These are phyloP conservation scores for Rutpela maculata DNA, from an alignment of 2,888 invertebrate genomes.

Conservation along the genomic window DNA sequence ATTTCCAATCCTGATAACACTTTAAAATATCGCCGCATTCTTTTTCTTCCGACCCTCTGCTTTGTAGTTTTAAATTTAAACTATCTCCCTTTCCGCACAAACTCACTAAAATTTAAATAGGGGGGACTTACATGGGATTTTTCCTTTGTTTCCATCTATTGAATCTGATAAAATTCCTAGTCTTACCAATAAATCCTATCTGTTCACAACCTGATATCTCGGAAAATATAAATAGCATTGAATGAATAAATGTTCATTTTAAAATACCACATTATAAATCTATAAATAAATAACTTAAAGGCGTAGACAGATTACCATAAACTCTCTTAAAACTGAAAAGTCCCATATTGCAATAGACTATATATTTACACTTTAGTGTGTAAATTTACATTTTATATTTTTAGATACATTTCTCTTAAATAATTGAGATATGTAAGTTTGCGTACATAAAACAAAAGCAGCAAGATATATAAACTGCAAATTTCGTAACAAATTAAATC, in stretches of 20 bases:
- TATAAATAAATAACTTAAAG: not conserved
- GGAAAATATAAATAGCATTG: slow-evolving; percentile 47
- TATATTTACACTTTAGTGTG: slow-evolving; percentile 22
- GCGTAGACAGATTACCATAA: slow-evolving; percentile 10
- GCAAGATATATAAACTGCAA: not conserved
- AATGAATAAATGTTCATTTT: slow-evolving; percentile 1
- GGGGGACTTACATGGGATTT: slow-evolving; percentile 60
- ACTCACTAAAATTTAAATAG: slow-evolving; percentile 67
- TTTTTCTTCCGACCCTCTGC: slow-evolving; percentile 65
- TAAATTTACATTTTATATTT: slow-evolving; percentile 24
- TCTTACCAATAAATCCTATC: slow-evolving; percentile 60
- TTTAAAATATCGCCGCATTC: slow-evolving; percentile 72
- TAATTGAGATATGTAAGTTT: not conserved
- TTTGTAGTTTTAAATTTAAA: slow-evolving; percentile 66
- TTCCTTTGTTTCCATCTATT: slow-evolving; percentile 65
- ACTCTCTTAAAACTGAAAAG: slow-evolving; percentile 10
- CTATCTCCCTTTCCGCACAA: slow-evolving; percentile 65
- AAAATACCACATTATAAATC: slow-evolving; percentile 21
- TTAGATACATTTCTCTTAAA: not conserved
- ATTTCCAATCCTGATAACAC: slow-evolving; percentile 70
- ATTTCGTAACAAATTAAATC: not conserved
- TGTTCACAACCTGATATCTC: slow-evolving; percentile 54
- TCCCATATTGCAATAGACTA: slow-evolving; percentile 18
- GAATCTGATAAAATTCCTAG: slow-evolving; percentile 66
- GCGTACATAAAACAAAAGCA: not conserved